These are phyloP conservation scores for Euplexia lucipara DNA, from an alignment of 2,888 invertebrate species.

Conservation along the genomic window DNA sequence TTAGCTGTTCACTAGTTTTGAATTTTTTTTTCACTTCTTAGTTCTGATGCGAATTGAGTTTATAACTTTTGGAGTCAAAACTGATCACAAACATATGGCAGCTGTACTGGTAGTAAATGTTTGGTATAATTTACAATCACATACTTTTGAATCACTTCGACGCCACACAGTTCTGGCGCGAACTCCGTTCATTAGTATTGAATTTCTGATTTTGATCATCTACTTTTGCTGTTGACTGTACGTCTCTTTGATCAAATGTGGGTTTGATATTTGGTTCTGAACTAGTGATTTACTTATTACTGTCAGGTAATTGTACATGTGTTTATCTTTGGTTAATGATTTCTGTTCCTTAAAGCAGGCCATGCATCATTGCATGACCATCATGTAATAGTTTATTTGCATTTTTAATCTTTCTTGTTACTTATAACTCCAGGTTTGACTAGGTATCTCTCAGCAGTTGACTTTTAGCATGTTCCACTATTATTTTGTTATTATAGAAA, in stretches of 20 bases:
- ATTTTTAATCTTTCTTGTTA: neutral
- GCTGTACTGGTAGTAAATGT: no score
- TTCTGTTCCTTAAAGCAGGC: neutral
- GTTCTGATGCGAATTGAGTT: no score
- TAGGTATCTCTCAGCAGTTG: neutral
- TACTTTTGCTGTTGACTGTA: no score
- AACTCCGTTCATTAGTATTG: no score
- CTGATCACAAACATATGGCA: no score
- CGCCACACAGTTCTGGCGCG: no score
- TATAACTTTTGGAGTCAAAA: no score
- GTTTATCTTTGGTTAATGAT: neutral
- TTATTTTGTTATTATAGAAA: neutral
- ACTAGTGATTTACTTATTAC: conserved; percentile 11
- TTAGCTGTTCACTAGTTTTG: no score
- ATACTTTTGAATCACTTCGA: no score
- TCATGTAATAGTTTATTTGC: neutral
- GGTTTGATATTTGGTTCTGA: conserved; percentile 21
- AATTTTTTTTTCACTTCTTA: no score
- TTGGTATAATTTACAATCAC: no score
- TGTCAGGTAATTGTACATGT: conserved; percentile 10
- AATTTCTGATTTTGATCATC: no score
- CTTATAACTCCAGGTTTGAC: neutral
- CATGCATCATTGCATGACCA: neutral
- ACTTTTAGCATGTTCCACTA: neutral
- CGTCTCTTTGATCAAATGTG: conserved; percentile 34